These are phyloP conservation scores for Hippocampus zosterae DNA, from an alignment of 2,113 vertebrate genomes.

Conservation along the genomic window DNA sequence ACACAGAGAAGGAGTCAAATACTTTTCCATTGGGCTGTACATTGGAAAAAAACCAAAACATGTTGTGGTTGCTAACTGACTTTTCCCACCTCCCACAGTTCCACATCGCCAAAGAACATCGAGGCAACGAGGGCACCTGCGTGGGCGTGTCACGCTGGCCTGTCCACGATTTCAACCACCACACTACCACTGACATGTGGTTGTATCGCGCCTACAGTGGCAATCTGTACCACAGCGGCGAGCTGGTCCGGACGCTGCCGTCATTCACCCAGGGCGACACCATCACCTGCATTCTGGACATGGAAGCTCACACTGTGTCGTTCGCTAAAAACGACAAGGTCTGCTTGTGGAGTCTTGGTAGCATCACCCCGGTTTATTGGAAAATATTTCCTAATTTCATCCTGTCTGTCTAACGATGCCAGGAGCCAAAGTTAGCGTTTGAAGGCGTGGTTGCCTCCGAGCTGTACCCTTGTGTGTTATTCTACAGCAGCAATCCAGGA, in stretches of 20 bases:
- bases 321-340: constrained; percentile 80
- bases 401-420: constrained; percentile 15
- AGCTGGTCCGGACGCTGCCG: constrained; percentile 72
- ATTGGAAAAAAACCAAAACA: neutral
- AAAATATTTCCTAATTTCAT: neutral
- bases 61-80: neutral
- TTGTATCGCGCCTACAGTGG: constrained; percentile 80
- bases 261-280: constrained; percentile 79
- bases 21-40: neutral
- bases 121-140: constrained; percentile 77
- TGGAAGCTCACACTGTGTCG: constrained; percentile 78
- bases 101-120: constrained; percentile 76
- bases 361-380: neutral
- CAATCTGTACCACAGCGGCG: constrained; percentile 77
- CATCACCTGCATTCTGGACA: constrained; percentile 79
- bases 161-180: constrained; percentile 77
- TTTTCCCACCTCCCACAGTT: constrained; percentile 57
- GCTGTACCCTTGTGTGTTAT: constrained; percentile 76
- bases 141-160: constrained; percentile 78
- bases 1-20: no score
- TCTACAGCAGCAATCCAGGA: constrained; percentile 81
- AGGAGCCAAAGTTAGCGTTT: constrained; percentile 79
- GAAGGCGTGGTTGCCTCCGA: constrained; percentile 75
- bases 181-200: constrained; percentile 81
- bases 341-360: neutral